These are phyloP conservation scores for Lacerta viridis DNA, from an alignment of 2,797 vertebrate species.

Conservation along the genomic window DNA sequence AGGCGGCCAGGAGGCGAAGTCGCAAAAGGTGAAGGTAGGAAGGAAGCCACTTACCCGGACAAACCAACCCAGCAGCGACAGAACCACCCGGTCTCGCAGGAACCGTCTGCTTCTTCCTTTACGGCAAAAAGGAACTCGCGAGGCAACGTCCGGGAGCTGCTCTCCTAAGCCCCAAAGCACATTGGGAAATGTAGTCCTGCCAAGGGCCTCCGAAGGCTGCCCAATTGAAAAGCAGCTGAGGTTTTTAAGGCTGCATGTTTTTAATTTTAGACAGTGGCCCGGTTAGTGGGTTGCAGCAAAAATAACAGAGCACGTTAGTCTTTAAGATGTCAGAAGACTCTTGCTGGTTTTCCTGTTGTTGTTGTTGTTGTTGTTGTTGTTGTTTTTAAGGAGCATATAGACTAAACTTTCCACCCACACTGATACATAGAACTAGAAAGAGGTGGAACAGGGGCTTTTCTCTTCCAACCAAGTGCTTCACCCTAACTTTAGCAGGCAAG, in stretches of 20 bases:
- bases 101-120: neutral
- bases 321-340: no score
- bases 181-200: conserved; percentile 30
- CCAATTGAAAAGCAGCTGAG: no score
- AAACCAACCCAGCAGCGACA: no score
- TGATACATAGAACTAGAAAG: neutral
- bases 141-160: neutral
- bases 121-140: neutral
- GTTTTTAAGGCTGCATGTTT: no score
- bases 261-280: no score
- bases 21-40: neutral
- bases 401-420: neutral
- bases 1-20: neutral
- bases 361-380: no score
- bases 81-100: neutral
- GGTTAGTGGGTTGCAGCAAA: no score
- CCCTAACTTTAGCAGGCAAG: neutral
- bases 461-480: neutral
- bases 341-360: no score
- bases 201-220: no score
- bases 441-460: no score
- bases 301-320: no score
- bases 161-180: neutral
- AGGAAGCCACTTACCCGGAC: neutral
- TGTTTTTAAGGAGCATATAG: neutral